Base-by-base conservation (phyloP, 2,113 vertebrate genomes). In the Clupea harengus region DNA sequence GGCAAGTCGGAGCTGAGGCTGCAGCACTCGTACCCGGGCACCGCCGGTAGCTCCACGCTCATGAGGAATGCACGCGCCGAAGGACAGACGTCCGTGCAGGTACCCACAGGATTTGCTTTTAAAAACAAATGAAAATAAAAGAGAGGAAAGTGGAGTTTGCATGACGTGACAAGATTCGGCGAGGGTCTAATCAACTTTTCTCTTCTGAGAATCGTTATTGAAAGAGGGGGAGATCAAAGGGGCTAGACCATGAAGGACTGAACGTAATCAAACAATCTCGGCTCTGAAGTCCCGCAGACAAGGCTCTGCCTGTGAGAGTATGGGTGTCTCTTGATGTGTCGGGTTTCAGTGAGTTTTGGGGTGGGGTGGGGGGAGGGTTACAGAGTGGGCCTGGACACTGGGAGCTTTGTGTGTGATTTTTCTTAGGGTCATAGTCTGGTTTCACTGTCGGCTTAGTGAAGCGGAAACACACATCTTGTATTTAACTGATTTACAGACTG, bases 11-110 rank as follows among this genome's bases (percentile, higher is more conserved):
- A 99, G 90, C 93, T 92, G 85, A 96, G 96, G 90, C 94, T 95
- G 82, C 97, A 97, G 89, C 97, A 97, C 89, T 96, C 97, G 54
- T 96, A 93, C 95, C 89, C 92, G 67, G 86, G 96, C 89, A 91
- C 92, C 3, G 86, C 95, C 13, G 32, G 92, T 50, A 93, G 86
- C 80, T 94, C 92, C 89, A 96, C 96, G 5, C 90, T 96, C 89
- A 92, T 93, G 91, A 96, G 97, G 89, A 96, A 93, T 89, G 94
- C 96, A 1, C 96, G 96, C 84, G 97, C 98, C 1, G 98, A 99
- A 92, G 98, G 98, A 86, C 98, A 99, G 92, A 89, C 97, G 15
- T 95, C 95, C 64, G 94, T 93, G 80, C 97, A 99, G 97, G 98
- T 99, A 95, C 85, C 45, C 81, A 49, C 67, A 81, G 45, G n/a